These are phyloP conservation scores for Trichechus manatus DNA, from an alignment of 2,113 vertebrate genomes.

Conservation along the genomic window DNA sequence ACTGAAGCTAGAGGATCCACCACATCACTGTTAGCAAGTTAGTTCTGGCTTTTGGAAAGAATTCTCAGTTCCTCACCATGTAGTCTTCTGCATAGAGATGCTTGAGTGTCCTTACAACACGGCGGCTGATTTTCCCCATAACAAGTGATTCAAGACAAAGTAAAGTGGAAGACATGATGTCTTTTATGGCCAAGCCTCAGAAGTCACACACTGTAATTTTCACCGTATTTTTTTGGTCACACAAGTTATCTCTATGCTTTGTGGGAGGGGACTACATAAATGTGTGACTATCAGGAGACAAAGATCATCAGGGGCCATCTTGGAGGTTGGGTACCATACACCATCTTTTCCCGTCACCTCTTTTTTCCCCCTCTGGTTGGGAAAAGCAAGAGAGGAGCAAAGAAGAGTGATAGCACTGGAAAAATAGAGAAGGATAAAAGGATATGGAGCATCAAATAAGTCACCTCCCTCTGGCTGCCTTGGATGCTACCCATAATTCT, in stretches of 20 bases:
- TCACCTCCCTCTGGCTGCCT: background rate
- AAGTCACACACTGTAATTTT: background rate
- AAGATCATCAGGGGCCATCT: rapidly evolving
- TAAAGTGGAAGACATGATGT: background rate
- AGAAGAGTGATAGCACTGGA: background rate
- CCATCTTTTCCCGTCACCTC: background rate
- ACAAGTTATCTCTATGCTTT: background rate
- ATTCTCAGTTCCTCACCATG: background rate
- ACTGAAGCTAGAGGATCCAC: background rate
- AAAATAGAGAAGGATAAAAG: background rate
- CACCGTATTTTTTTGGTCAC: too few relatives aligned
- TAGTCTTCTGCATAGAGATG: rapidly evolving
- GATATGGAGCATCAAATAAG: background rate
- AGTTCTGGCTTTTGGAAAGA: background rate
- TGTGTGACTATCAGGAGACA: background rate
- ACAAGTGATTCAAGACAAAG: background rate
- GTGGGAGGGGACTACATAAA: background rate
- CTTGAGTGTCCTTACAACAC: background rate
- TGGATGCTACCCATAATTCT: background rate
- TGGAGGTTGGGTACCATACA: background rate
- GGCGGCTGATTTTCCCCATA: background rate
- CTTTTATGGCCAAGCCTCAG: background rate
- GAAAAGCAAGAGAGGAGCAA: background rate
- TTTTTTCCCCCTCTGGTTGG: background rate
- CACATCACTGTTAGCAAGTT: background rate